Evolutionary conservation across 2,113 vertebrate species (phyloP).

Genomic region (Hypanus sabinus): DNA sequence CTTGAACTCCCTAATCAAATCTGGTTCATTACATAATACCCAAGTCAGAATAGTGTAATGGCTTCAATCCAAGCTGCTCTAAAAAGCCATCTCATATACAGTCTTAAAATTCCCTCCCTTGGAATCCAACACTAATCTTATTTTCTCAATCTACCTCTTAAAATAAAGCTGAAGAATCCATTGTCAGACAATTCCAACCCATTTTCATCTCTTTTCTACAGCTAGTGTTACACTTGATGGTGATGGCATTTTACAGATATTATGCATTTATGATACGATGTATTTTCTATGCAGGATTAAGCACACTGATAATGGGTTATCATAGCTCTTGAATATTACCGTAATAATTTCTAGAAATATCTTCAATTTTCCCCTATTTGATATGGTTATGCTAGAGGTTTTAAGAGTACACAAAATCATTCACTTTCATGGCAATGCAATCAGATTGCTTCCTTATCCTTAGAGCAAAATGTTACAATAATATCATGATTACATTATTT

Average conservation of each 20-base stretch:
- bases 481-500: not conserved
- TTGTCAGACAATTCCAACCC: not conserved
- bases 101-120: too few species aligned
- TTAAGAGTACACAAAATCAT: not conserved
- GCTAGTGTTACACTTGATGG: not conserved
- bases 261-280: not conserved
- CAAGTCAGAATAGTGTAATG: too few species aligned
- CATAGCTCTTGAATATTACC: not conserved
- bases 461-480: not conserved
- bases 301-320: not conserved
- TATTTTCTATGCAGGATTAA: not conserved
- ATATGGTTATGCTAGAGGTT: not conserved
- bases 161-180: not conserved
- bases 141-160: not conserved
- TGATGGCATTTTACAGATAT: not conserved
- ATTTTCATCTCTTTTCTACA: not conserved
- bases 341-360: slow-evolving; percentile 15
- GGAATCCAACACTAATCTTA: too few species aligned
- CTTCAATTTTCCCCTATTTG: not conserved
- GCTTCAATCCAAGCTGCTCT: too few species aligned
- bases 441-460: slow-evolving; percentile 7
- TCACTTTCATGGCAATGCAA: not conserved
- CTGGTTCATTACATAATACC: too few species aligned
- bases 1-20: too few species aligned
- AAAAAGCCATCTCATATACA: too few species aligned